phyloP scores from a whole-genome alignment of 2,113 vertebrate species.

The Ursus arctos region DNA sequence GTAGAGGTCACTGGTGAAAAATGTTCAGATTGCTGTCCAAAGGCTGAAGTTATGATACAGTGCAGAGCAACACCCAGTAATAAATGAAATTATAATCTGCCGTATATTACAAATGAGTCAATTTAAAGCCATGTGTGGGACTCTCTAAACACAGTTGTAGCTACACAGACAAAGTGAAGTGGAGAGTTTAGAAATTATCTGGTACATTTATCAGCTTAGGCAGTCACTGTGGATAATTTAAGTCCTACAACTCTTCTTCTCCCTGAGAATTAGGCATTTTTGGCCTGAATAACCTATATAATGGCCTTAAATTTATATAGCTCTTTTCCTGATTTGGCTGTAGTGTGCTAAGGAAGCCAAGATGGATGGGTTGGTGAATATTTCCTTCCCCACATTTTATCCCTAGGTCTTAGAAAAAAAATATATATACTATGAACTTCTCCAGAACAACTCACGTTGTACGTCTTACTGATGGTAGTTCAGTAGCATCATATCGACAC shows the following conservation, averaged over 20 bases:
- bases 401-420: neutral
- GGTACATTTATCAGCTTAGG: constrained; percentile 57
- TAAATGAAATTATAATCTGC: constrained; percentile 58
- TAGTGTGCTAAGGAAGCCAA: neutral
- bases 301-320: constrained; percentile 42
- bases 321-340: constrained; percentile 39
- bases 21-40: constrained; percentile 68
- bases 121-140: constrained; percentile 59
- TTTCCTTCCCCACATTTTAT: neutral
- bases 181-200: constrained; percentile 60
- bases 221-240: constrained; percentile 58
- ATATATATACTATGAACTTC: constrained; percentile 8
- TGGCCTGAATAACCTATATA: constrained; percentile 3
- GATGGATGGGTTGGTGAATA: neutral
- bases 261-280: constrained; percentile 50
- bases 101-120: constrained; percentile 70
- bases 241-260: neutral
- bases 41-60: constrained; percentile 67
- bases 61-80: constrained; percentile 49
- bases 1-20: constrained; percentile 60
- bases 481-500: neutral
- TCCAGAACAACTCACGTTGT: neutral
- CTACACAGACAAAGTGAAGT: constrained; percentile 56
- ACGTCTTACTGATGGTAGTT: neutral
- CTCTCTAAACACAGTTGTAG: constrained; percentile 51